phyloP scores from a whole-genome alignment of 2,797 vertebrate species.

The Myotis daubentonii region DNA sequence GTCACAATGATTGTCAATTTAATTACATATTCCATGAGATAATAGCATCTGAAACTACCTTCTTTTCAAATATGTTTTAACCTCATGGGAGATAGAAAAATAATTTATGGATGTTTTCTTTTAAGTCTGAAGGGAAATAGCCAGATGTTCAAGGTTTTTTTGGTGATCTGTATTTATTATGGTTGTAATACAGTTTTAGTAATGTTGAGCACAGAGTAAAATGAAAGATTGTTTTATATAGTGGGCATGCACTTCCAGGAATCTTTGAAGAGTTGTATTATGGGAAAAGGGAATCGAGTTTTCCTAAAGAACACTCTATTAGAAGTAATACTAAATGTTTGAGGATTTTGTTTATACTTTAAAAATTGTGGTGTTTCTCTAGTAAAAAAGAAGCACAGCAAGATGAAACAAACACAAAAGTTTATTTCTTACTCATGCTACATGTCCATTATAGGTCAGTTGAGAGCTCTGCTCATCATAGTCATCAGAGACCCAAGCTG shows the following conservation, averaged over 20 bases:
- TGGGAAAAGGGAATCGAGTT: background rate
- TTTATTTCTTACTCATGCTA: conserved; percentile 28
- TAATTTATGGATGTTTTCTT: background rate
- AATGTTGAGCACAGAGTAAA: background rate
- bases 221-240: background rate
- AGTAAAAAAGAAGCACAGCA: background rate
- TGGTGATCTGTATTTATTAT: background rate
- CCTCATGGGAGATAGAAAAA: background rate
- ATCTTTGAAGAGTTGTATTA: background rate
- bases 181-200: background rate
- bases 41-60: background rate
- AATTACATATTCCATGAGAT: background rate
- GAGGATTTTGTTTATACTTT: background rate
- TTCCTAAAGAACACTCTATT: background rate
- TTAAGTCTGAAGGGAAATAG: background rate
- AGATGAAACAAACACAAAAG: background rate
- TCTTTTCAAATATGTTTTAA: background rate
- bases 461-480: background rate
- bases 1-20: background rate
- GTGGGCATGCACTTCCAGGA: background rate
- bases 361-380: background rate
- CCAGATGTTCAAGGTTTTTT: background rate
- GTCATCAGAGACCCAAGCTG: background rate
- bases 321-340: background rate
- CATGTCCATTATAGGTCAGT: background rate